A percentile compares a stretch with the other conserved stretches of the same genome.
Evolutionary conservation across 2,888 invertebrate genomes (phyloP).

Genomic region (Drosophila longiperda): DNA sequence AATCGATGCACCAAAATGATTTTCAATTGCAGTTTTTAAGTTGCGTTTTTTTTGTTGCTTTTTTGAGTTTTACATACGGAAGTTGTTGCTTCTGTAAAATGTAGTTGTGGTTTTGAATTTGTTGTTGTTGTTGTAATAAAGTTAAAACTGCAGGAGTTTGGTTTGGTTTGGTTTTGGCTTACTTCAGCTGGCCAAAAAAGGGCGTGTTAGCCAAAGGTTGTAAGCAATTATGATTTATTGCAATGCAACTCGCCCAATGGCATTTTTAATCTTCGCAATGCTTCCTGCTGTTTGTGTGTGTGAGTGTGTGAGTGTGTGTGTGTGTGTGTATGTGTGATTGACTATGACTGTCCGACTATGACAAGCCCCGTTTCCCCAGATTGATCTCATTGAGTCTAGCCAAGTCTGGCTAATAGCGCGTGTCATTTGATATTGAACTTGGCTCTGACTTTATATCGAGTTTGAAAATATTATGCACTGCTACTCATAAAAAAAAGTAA

Average conservation of each 20-base stretch:
- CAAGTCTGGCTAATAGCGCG: conserved; percentile 47
- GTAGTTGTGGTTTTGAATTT: conserved; percentile 17
- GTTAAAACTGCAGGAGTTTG: conserved; percentile 41
- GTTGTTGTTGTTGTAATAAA: conserved; percentile 40
- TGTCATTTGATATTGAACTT: conserved; percentile 76
- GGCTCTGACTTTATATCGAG: conserved; percentile 49
- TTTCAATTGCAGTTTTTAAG: conserved; percentile 48
- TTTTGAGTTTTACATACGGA: conserved; percentile 58
- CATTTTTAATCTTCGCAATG: conserved; percentile 42
- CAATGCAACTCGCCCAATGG: conserved; percentile 29
- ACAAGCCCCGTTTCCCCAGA: conserved; percentile 48
- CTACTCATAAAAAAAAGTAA: conserved; percentile 31
- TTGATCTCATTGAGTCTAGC: conserved; percentile 56
- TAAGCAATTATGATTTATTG: conserved; percentile 67
- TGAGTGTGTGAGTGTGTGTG: background rate
- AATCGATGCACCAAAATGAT: conserved; percentile 39
- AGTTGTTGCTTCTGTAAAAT: conserved; percentile 52
- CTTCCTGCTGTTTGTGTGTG: conserved; percentile 60
- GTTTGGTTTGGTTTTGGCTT: conserved; percentile 13
- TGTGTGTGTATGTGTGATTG: conserved; percentile 10
- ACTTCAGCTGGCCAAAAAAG: conserved; percentile 49
- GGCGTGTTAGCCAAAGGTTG: conserved; percentile 63
- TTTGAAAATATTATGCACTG: conserved; percentile 40
- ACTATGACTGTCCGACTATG: conserved; percentile 36
- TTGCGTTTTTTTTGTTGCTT: conserved; percentile 21